Evolutionary conservation across 2,113 vertebrate genomes (phyloP).

Genomic region (Poeciliopsis turrubarensis): DNA sequence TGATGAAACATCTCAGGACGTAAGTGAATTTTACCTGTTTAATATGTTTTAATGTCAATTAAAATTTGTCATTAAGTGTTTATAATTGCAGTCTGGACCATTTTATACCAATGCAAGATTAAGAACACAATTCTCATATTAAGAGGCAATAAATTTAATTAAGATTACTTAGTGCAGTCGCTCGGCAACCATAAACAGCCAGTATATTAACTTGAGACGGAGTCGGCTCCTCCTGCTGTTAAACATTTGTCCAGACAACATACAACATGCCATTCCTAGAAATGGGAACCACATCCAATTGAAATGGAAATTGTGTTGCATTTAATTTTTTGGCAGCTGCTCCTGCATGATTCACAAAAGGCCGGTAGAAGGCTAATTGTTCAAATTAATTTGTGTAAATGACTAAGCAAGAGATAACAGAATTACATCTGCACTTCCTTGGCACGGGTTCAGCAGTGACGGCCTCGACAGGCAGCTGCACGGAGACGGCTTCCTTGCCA

Average conservation of each 20-base stretch:
- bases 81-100: not conserved
- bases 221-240: not conserved
- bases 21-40: too few relatives aligned
- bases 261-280: constrained; percentile 35
- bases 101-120: not conserved
- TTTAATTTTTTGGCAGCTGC: constrained; percentile 85
- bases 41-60: too few relatives aligned
- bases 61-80: too few relatives aligned
- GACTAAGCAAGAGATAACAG: constrained; percentile 99
- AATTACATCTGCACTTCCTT: constrained; percentile 98
- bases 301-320: constrained; percentile 51
- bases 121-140: not conserved
- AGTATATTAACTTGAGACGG: not conserved
- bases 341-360: constrained; percentile 95
- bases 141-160: not conserved
- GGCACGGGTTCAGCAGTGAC: constrained; percentile 91
- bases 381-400: constrained; percentile 98
- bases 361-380: constrained; percentile 97
- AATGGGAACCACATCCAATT: constrained; percentile 24
- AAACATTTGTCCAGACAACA: constrained; percentile 4
- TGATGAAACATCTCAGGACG: too few relatives aligned
- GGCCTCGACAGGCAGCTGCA: constrained; percentile 93
- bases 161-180: not conserved
- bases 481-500: constrained; percentile 89
- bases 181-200: not conserved